phyloP scores from a whole-genome alignment of 2,888 invertebrate species.

The Omphaloscelis lunosa region DNA sequence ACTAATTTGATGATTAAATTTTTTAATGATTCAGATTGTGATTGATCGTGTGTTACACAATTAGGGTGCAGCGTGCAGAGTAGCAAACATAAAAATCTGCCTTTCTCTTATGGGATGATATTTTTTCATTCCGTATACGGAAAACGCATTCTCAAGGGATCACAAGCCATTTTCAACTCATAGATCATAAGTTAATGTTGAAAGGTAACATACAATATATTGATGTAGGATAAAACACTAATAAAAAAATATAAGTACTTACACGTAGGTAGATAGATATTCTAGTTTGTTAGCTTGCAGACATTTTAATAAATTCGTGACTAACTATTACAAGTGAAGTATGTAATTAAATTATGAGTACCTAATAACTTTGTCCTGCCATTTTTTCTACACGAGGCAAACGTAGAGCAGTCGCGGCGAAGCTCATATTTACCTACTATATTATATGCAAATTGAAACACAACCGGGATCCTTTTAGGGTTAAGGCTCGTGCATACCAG shows the following conservation, averaged over 20 bases:
- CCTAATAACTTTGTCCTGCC: conserved; percentile 19
- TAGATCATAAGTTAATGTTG: conserved; percentile 5
- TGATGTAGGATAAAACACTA: background rate
- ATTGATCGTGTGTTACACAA: too few relatives aligned
- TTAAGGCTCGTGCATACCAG: too few relatives aligned
- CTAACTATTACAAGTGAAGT: conserved; percentile 13
- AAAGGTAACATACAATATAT: background rate
- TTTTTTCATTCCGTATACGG: background rate
- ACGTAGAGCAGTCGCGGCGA: conserved; percentile 30
- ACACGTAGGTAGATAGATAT: background rate
- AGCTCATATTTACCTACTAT: background rate
- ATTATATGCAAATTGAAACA: background rate
- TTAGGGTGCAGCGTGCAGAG: too few relatives aligned
- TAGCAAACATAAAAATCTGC: background rate
- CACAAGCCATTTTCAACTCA: conserved; percentile 1
- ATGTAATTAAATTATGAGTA: conserved; percentile 24
- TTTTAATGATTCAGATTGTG: too few relatives aligned
- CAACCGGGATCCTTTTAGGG: background rate
- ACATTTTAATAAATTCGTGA: conserved; percentile 27
- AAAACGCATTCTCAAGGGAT: conserved; percentile 1
- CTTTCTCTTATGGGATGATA: background rate
- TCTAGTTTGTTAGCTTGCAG: conserved; percentile 15
- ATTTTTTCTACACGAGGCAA: conserved; percentile 27
- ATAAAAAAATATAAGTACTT: too few relatives aligned
- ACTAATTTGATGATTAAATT: too few relatives aligned